Evolutionary conservation across 2,888 invertebrate genomes (phyloP).

Genomic region (Drosophila phalerata): DNA sequence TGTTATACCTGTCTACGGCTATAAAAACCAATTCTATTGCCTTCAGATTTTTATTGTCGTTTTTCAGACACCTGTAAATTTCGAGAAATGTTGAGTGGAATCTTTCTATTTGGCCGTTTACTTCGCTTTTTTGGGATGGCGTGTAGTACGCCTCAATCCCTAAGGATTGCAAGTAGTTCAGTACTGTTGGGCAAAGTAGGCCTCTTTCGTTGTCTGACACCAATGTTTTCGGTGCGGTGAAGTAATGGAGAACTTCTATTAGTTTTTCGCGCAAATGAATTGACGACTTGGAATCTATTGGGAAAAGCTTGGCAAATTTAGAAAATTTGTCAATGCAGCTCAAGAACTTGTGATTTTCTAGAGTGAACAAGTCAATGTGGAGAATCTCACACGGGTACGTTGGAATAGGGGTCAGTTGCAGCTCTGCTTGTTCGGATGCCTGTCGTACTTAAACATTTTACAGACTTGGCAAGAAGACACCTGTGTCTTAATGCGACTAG

Average conservation of each 20-base stretch:
- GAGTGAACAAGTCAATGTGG: background rate
- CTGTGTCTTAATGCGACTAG: background rate
- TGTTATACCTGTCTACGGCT: too few species aligned
- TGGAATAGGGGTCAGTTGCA: background rate
- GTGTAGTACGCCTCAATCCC: background rate
- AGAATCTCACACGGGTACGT: background rate
- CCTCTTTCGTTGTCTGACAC: too few species aligned
- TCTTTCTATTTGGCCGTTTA: background rate
- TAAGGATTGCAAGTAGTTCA: too few species aligned
- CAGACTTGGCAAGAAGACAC: background rate
- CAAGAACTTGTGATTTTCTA: background rate
- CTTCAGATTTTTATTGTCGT: background rate
- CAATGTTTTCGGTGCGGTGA: too few species aligned
- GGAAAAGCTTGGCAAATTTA: too few species aligned
- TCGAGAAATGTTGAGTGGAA: slow-evolving; percentile 1
- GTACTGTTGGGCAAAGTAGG: too few species aligned
- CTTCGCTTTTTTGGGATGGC: background rate
- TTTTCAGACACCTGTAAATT: background rate
- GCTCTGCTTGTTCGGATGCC: background rate
- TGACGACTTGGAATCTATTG: too few species aligned
- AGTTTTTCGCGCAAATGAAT: too few species aligned
- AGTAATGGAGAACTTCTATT: too few species aligned
- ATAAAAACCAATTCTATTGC: background rate
- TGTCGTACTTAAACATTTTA: background rate
- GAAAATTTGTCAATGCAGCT: background rate